Percentiles rank a stretch among this genome's conserved stretches.
Conservation (phyloP, 2,113 vertebrate species). For the Smithornis capensis region DNA sequence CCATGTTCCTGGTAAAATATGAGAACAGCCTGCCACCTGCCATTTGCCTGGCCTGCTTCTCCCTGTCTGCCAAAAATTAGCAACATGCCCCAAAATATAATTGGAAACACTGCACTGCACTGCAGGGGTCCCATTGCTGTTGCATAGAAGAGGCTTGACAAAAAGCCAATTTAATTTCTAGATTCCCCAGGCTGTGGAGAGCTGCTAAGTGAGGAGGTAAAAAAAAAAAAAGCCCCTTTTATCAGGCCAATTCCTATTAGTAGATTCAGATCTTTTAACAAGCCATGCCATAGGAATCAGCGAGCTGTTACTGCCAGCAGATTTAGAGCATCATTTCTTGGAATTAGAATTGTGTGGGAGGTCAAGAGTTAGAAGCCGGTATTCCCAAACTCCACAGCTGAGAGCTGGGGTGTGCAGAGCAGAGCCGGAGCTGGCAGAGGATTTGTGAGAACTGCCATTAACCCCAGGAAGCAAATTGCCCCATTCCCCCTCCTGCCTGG, state of each 20-base stretch:
- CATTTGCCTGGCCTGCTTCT: slow-evolving; percentile 45
- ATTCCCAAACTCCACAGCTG: neutral
- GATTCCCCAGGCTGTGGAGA: neutral
- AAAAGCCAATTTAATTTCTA: slow-evolving; percentile 64
- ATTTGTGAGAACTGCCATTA: rapidly evolving
- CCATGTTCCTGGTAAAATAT: slow-evolving; percentile 5
- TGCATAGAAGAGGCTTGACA: slow-evolving; percentile 46
- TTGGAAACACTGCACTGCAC: slow-evolving; percentile 55
- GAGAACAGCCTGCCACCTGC: slow-evolving; percentile 65
- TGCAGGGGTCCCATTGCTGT: slow-evolving; percentile 47
- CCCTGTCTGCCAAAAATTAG: slow-evolving; percentile 61
- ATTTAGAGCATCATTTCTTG: slow-evolving; percentile 24
- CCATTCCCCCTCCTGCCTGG: rapidly evolving
- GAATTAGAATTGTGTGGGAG: neutral
- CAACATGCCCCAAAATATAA: slow-evolving; percentile 56
- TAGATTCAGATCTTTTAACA: slow-evolving; percentile 29
- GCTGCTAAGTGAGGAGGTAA: slow-evolving; percentile 21
- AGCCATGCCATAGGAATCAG: neutral
- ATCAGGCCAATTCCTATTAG: slow-evolving; percentile 57
- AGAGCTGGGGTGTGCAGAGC: neutral
- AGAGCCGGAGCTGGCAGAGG: neutral
- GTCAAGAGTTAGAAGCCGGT: neutral
- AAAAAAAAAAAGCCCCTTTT: slow-evolving; percentile 5
- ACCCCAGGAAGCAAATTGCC: neutral
- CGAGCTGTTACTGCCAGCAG: neutral